Base-by-base conservation (phyloP, 1,140 invertebrate species). In the Eciton burchellii region DNA sequence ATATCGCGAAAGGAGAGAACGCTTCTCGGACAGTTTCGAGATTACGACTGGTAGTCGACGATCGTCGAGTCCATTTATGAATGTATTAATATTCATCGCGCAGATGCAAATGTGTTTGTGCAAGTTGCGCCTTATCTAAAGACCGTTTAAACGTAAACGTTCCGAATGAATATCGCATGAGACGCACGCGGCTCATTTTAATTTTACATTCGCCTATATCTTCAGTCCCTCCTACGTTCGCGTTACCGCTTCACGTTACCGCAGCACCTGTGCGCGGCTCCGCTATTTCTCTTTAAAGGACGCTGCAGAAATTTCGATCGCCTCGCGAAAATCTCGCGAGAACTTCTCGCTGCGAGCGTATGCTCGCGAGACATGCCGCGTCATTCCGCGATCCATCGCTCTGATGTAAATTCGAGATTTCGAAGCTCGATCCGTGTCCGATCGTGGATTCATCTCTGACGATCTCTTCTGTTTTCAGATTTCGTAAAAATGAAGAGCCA, bases 401-500 rank as follows among this genome's bases (percentile, higher is more conserved):
- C n/a, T n/a, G n/a, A n/a, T n/a, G n/a, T n/a, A n/a, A n/a, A n/a
- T n/a, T n/a, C n/a, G n/a, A n/a, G n/a, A n/a, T n/a, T n/a, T n/a
- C n/a, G n/a, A n/a, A n/a, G n/a, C n/a, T n/a, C n/a, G n/a, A 26
- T 26, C 3, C 9, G 11, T 29, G 3, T 11, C n/a, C n/a, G n/a
- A n/a, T n/a, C n/a, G n/a, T n/a, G n/a, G n/a, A n/a, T n/a, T n/a
- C n/a, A n/a, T n/a, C n/a, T n/a, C n/a, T n/a, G n/a, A n/a, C n/a
- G n/a, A n/a, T n/a, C n/a, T n/a, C 0, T 60, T 71, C 29, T 77
- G 62, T 77, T 77, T 35, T 14, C 83, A 90, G 89, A 86, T 88
- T 85, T 83, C 59, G 57, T 56, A 65, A 89, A 86, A 87, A 90
- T 90, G 89, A 72, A 74, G 86, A 84, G 82, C 74, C 77, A 74